These are phyloP conservation scores for Lydus trimaculatus DNA, from an alignment of 2,888 invertebrate species.

Conservation along the genomic window DNA sequence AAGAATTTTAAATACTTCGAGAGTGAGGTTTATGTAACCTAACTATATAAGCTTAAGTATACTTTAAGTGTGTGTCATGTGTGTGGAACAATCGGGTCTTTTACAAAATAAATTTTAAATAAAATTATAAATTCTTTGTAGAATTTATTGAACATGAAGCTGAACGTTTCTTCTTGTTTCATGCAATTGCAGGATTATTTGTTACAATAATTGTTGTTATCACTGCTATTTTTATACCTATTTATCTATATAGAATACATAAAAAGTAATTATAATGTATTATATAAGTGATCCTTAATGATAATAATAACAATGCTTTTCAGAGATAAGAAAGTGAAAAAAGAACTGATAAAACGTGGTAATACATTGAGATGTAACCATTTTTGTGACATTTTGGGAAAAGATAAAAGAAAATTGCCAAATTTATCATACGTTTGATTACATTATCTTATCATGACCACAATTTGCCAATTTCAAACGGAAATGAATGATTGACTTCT, in stretches of 20 bases:
- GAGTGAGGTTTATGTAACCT: too few relatives aligned
- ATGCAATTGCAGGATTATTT: not conserved
- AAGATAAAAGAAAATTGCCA: not conserved
- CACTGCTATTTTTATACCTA: not conserved
- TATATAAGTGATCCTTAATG: not conserved
- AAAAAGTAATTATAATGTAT: not conserved
- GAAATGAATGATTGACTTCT: too few relatives aligned
- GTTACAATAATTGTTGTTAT: not conserved
- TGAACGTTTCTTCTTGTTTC: not conserved
- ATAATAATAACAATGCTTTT: not conserved
- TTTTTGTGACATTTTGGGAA: not conserved
- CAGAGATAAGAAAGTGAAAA: not conserved
- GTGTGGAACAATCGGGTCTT: too few relatives aligned
- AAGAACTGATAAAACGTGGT: not conserved
- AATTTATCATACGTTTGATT: not conserved
- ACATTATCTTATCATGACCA: too few relatives aligned
- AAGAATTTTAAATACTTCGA: too few relatives aligned
- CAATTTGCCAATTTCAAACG: too few relatives aligned
- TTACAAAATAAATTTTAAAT: not conserved
- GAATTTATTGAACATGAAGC: slow-evolving; percentile 5
- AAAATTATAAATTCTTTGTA: not conserved
- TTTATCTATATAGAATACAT: not conserved
- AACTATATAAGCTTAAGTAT: too few relatives aligned
- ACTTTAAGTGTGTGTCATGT: too few relatives aligned
- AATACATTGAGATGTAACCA: not conserved